Evolutionary conservation across 2,888 invertebrate species (phyloP).

Genomic region (Coleophora deauratella): DNA sequence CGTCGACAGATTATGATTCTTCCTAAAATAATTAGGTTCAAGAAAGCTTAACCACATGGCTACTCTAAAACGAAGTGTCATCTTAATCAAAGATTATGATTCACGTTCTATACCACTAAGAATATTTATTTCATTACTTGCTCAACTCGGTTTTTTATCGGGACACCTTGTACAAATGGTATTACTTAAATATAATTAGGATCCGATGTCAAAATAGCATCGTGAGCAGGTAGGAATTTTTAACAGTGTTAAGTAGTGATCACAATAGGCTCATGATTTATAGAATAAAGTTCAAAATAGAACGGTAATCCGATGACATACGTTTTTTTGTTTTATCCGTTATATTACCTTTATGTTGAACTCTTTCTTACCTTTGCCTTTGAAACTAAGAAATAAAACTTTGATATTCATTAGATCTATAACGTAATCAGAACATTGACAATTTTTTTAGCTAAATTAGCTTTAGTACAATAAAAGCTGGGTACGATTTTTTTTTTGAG

Average conservation of each 20-base stretch:
- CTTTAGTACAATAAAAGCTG: too few species aligned
- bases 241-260: constrained; percentile 49
- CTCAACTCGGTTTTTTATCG: constrained; percentile 29
- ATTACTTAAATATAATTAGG: constrained; percentile 64
- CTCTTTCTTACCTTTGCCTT: too few species aligned
- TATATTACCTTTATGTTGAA: too few species aligned
- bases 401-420: too few species aligned
- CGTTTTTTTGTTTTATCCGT: constrained; percentile 46
- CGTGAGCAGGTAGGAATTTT: constrained; percentile 39
- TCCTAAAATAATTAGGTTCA: constrained; percentile 30
- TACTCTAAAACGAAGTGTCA: constrained; percentile 24
- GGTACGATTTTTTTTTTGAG: too few species aligned
- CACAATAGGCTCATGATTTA: constrained; percentile 47
- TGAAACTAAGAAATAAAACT: too few species aligned
- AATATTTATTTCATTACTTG: constrained; percentile 23
- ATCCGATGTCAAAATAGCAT: constrained; percentile 64
- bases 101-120: constrained; percentile 26
- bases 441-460: too few species aligned
- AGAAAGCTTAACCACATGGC: constrained; percentile 23
- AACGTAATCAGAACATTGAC: too few species aligned
- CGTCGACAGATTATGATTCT: constrained; percentile 17
- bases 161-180: constrained; percentile 42
- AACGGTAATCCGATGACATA: constrained; percentile 64
- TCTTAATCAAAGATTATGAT: constrained; percentile 39
- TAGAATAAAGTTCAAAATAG: constrained; percentile 58